Evolutionary conservation across 2,797 vertebrate genomes (phyloP).

Genomic region (Crax fasciolata): DNA sequence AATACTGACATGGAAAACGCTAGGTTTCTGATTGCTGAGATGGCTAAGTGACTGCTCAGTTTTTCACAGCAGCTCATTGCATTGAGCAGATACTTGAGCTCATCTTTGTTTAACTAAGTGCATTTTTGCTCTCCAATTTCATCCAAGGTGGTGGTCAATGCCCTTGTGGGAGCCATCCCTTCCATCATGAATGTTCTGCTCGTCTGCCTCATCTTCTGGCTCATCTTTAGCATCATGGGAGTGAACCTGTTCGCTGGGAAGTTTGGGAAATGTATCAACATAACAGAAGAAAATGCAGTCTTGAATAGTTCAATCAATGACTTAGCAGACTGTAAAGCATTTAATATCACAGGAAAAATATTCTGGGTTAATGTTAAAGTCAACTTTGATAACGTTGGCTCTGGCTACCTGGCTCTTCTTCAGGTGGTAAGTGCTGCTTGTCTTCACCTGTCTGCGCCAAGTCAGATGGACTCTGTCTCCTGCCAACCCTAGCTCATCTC

Average conservation of each 20-base stretch:
- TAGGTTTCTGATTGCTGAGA: not conserved
- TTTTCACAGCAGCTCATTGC: not conserved
- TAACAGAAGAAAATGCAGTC: slow-evolving; percentile 78
- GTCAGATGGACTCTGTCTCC: not conserved
- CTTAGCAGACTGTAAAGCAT: slow-evolving; percentile 83
- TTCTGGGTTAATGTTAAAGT: slow-evolving; percentile 96
- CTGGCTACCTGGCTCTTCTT: slow-evolving; percentile 96
- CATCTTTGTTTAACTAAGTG: not conserved
- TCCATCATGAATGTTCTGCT: slow-evolving; percentile 97
- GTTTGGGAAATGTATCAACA: slow-evolving; percentile 93
- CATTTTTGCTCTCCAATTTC: not conserved
- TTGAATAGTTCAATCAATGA: slow-evolving; percentile 73
- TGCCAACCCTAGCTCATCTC: not conserved
- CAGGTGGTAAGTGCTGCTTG: slow-evolving; percentile 91
- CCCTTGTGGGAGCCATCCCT: slow-evolving; percentile 93
- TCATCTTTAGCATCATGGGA: slow-evolving; percentile 96
- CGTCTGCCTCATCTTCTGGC: slow-evolving; percentile 96
- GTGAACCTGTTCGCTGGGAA: slow-evolving; percentile 95
- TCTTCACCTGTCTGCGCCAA: not conserved
- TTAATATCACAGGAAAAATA: slow-evolving; percentile 86
- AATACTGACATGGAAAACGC: not conserved
- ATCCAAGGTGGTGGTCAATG: slow-evolving; percentile 94
- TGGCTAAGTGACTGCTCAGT: not conserved
- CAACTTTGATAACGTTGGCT: slow-evolving; percentile 96
- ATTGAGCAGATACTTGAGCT: not conserved